Evolutionary conservation across 2,888 invertebrate species (phyloP), one percentile per base, ranked within the genome.

Genomic region (Hoplodrina ambigua): DNA sequence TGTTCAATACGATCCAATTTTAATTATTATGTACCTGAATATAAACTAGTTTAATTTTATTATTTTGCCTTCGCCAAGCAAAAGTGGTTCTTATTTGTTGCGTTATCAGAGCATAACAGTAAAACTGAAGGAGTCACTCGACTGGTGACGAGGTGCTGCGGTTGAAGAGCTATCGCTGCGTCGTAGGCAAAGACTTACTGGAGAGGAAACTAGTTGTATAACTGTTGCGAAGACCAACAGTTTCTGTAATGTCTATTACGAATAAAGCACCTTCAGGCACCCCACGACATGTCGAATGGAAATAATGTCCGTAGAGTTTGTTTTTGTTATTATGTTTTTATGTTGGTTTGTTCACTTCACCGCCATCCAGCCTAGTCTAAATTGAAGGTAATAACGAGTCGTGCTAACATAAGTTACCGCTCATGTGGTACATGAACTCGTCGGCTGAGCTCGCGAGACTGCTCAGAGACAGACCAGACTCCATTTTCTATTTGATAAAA

Each of bases 141-240:
- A 41, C 20, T 50, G 30, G 53, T 19, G 17, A 44, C 30, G 66
- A 59, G 50, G 73, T 41, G 15, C 52, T 58, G 72, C 69, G 79
- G 88, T 88, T 71, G 88, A 87, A 88, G 89, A 89, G 90, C 89
- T 84, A 81, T 73, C 88, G 88, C 85, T 74, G 74, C 84, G 84
- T 52, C 49, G 53, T 41, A 60, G 7, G 30, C 25, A 41, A n/a
- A 64, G 19, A 33, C 68, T 53, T 33, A 56, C 50, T 52, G 37
- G 25, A 19, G 13, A n/a, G 33, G 10, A 50, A 1, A 74, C 50
- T 25, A 20, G 44, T 58, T 62, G 62, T 44, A 46, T 46, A 46
- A 50, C 37, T 57, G 11, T 46, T 10, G 58, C 58, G 54, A 50
- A 62, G 20, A 56, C 25, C 53, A 55, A 61, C 25, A 15, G 52